Base-by-base conservation (phyloP, 2,888 invertebrate species). In the Arge pagana region DNA sequence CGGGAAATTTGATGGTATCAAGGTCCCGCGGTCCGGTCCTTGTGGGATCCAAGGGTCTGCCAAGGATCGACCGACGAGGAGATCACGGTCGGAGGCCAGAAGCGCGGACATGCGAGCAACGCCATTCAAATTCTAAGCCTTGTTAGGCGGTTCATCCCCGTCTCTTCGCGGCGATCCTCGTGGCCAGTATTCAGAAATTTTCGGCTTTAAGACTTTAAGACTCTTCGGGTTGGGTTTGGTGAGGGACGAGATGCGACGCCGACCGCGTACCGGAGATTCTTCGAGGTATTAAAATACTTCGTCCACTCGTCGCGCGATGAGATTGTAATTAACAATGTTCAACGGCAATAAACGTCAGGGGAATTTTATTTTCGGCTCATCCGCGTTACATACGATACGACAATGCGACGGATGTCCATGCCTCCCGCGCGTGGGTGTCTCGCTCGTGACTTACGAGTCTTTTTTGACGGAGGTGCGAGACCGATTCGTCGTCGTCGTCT, bases 61-160 rank as follows among this genome's bases (percentile, higher is more conserved):
- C n/a, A 7, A 23, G 33, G 31, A 30, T n/a, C n/a, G n/a, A n/a
- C n/a, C n/a, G n/a, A n/a, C 43, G 19, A 19, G 11, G 15, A 30
- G 41, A 26, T 45, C 31, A 33, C 35, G 33, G 45, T 45, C n/a
- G 24, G 19, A 35, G 23, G 35, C 23, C 13, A 45, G n/a, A n/a
- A n/a, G n/a, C 21, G 23, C 15, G 23, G 45, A 33, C 45, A 45
- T 18, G 33, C 31, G 33, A 45, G 45, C 45, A 33, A 45, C 45
- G 45, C 33, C 45, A 45, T 45, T 45, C 45, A 45, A 35, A 45
- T 45, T 45, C 45, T 45, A 45, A 45, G 33, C 33, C 45, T 45
- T 33, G 45, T 45, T 45, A 45, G 31, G 33, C 33, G 45, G 45
- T 42, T 16, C 11, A 15, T 13, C 30, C n/a, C 42, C 8, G 42